A percentile compares a stretch with the other conserved stretches of the same genome.
Conservation (phyloP, 2,797 vertebrate genomes). For the Hafferia zeledoni region DNA sequence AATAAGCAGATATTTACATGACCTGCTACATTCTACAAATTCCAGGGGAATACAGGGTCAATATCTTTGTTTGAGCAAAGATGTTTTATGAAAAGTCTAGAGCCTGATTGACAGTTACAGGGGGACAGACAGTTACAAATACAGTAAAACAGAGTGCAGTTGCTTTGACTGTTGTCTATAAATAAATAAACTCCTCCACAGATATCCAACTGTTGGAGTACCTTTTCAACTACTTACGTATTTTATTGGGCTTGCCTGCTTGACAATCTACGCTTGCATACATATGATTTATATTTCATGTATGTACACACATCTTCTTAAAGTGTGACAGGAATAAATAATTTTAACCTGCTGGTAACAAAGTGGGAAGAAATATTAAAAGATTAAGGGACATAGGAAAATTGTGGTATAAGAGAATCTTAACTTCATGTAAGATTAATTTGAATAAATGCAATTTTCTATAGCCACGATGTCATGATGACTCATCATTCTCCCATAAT, state of each 20-base stretch:
- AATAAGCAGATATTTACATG: background rate
- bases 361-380: background rate
- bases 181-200: background rate
- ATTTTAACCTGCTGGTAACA: constrained; percentile 24
- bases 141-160: background rate
- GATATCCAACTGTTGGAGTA: background rate
- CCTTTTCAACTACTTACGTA: background rate
- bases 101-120: background rate
- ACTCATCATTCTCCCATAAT: constrained; percentile 48
- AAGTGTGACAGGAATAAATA: constrained; percentile 1
- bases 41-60: background rate
- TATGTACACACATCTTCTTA: background rate
- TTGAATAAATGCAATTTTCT: constrained; percentile 52
- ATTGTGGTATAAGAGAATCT: constrained; percentile 29
- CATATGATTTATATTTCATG: background rate
- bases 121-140: background rate
- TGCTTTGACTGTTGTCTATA: background rate
- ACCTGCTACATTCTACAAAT: background rate
- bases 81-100: background rate
- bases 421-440: constrained; percentile 44
- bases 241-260: background rate
- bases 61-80: constrained; percentile 21
- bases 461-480: background rate
- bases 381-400: background rate
- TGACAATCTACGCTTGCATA: background rate